Evolutionary conservation across 2,113 vertebrate species (phyloP), one percentile per base, ranked within the genome.

Genomic region (Mustela lutreola): DNA sequence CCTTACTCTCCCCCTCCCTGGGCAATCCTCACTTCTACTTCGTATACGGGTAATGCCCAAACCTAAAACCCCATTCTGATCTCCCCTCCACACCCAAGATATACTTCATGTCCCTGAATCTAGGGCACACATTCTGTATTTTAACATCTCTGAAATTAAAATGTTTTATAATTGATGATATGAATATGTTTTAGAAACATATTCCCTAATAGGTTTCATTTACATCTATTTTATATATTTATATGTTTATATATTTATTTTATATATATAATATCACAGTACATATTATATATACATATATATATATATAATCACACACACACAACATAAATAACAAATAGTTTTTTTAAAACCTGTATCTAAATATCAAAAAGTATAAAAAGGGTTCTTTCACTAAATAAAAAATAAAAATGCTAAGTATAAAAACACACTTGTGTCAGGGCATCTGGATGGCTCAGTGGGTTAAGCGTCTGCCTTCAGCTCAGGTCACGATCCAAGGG

Each of bases 341-440:
- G 14, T 60, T 85, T 85, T 85, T 62, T 18, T 2, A 42, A 80
- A 86, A 82, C 24, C 14, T 75, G 11, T 36, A 60, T 28, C 26
- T 65, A 83, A 53, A 56, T 76, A 79, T 94, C 36, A 87, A 22
- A 22, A 94, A 63, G 24, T 76, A 33, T 92, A 48, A 79, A 65
- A 84, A 81, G 19, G 31, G 19, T 50, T 96, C 83, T 45, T 75
- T 67, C 21, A 86, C 62, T 62, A 84, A 91, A 73, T 24, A 92
- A 45, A 80, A 50, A 81, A 16, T 53, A 70, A 94, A 86, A 96
- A 89, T 71, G 80, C 71, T 92, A 95, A 80, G 53, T 42, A 36
- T 62, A 86, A 81, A 36, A 96, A 85, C 7, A 89, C 2, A 84
- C 63, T 65, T 65, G 28, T 33, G 50, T 70, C 45, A 11, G 24